phyloP scores from a whole-genome alignment of 2,113 vertebrate genomes.

The Platysteira castanea region DNA sequence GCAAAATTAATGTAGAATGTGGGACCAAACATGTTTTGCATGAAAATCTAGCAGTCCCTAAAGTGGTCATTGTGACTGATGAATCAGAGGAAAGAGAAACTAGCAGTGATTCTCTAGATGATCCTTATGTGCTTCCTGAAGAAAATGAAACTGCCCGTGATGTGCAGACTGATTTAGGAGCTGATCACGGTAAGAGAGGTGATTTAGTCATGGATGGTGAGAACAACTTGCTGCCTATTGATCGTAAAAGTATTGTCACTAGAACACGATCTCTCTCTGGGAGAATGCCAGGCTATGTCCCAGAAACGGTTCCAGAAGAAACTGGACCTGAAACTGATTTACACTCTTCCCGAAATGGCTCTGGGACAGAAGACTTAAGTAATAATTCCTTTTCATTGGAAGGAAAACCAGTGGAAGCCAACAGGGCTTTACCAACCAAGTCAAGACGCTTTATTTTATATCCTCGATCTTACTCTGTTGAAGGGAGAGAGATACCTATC shows the following conservation, averaged over 20 bases:
- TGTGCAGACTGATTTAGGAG: neutral
- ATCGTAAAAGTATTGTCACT: constrained; percentile 81
- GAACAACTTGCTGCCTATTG: constrained; percentile 74
- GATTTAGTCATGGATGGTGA: constrained; percentile 77
- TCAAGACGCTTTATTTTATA: constrained; percentile 82
- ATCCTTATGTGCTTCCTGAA: constrained; percentile 68
- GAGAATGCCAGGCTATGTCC: constrained; percentile 88
- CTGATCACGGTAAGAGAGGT: constrained; percentile 49
- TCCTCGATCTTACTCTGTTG: constrained; percentile 87
- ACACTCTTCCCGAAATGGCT: constrained; percentile 55
- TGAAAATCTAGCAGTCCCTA: constrained; percentile 25
- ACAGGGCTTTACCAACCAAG: constrained; percentile 71
- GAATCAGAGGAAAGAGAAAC: constrained; percentile 62
- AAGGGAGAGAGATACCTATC: constrained; percentile 79
- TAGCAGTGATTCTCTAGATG: constrained; percentile 50
- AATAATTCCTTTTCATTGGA: constrained; percentile 66
- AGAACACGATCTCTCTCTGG: constrained; percentile 90
- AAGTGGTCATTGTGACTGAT: constrained; percentile 45
- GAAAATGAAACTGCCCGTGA: neutral
- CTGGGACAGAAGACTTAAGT: constrained; percentile 45
- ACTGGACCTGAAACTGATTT: constrained; percentile 77
- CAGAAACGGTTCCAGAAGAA: constrained; percentile 95
- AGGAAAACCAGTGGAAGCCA: constrained; percentile 71
- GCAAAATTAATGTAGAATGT: neutral
- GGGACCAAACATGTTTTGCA: neutral